These are phyloP conservation scores for Cisticola juncidis DNA, from an alignment of 2,113 vertebrate species.

Conservation along the genomic window DNA sequence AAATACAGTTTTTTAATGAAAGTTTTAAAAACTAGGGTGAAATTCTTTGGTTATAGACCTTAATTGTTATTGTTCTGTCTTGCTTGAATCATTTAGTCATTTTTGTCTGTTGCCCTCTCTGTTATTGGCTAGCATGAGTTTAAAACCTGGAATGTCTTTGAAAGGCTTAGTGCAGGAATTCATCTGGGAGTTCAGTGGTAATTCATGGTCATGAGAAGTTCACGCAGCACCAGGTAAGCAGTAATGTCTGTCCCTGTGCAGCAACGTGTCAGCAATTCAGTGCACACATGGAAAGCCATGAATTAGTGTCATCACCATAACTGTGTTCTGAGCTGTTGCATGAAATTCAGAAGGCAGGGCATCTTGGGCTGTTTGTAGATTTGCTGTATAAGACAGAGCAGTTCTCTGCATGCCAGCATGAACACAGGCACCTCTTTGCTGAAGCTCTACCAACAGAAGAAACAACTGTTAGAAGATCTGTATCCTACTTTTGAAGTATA, in stretches of 20 bases:
- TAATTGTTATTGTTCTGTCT: not conserved
- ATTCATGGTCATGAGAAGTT: slow-evolving; percentile 46
- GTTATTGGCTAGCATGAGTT: slow-evolving; percentile 3
- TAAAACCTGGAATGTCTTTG: slow-evolving; percentile 34
- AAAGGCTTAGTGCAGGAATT: slow-evolving; percentile 31
- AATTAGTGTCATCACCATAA: not conserved
- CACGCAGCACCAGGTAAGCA: slow-evolving; percentile 53
- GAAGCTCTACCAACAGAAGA: not conserved
- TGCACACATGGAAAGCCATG: slow-evolving; percentile 17
- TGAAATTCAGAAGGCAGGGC: not conserved
- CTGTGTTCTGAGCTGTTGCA: not conserved
- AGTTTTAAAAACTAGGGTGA: not conserved
- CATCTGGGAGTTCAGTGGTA: not conserved
- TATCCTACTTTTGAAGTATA: not conserved
- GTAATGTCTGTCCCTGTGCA: slow-evolving; percentile 18
- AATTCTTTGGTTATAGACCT: not conserved
- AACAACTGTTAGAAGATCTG: accelerated
- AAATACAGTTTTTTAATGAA: accelerated
- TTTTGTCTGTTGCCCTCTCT: slow-evolving; percentile 10
- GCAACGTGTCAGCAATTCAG: slow-evolving; percentile 11
- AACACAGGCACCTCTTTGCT: not conserved
- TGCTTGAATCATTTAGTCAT: not conserved
- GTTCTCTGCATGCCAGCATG: not conserved
- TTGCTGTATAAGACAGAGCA: not conserved
- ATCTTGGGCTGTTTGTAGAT: not conserved